Percentiles rank a stretch among this genome's conserved stretches.
Conservation (phyloP, 2,113 vertebrate species). For the Eurypyga helias region DNA sequence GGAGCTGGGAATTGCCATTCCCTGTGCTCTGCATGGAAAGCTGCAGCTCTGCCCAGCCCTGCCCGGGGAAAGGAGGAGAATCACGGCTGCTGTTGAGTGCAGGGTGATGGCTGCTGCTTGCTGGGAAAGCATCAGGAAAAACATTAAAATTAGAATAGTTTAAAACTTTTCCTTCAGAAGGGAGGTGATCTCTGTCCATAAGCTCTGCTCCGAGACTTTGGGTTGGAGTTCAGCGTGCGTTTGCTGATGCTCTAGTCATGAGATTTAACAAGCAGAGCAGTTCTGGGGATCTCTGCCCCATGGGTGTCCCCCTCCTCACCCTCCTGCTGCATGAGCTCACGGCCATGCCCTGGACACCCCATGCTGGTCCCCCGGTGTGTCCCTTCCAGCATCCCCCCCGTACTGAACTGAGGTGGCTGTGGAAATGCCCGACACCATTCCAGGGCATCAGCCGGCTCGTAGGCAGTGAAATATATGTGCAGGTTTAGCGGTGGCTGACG, state of each 20-base stretch:
- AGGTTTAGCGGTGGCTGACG: neutral
- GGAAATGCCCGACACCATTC: neutral
- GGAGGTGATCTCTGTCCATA: rapidly evolving
- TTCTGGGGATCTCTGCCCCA: neutral
- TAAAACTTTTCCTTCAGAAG: neutral
- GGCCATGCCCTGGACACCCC: neutral
- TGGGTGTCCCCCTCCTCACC: neutral
- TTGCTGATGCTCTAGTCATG: rapidly evolving
- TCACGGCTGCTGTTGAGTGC: neutral
- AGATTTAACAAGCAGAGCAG: too few species aligned
- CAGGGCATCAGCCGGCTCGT: neutral
- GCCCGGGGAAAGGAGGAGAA: neutral
- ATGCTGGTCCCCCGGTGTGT: rapidly evolving
- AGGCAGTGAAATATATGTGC: neutral
- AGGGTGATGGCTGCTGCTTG: neutral
- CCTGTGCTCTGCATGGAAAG: neutral
- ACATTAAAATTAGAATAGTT: neutral
- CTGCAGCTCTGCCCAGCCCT: neutral
- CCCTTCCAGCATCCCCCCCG: neutral
- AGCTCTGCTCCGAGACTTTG: rapidly evolving
- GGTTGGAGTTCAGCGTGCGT: neutral
- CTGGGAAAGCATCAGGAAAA: neutral
- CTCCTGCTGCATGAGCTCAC: neutral
- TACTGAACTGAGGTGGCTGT: neutral
- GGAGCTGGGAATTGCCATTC: neutral